Base-by-base conservation (phyloP, 2,113 vertebrate genomes). In the Meriones unguiculatus region DNA sequence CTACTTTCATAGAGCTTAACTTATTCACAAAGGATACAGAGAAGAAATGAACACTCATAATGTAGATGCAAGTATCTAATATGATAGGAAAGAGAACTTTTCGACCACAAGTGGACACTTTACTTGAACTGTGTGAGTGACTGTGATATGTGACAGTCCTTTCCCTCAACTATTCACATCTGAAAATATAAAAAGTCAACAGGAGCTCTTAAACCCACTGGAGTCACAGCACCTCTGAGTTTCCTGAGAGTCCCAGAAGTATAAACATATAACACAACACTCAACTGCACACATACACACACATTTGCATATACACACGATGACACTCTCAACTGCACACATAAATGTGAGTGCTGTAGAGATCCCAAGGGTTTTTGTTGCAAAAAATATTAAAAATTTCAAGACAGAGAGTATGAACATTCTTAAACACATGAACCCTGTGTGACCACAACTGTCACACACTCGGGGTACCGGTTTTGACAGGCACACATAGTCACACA, bases 331-430 rank as follows among this genome's bases (percentile, higher is more conserved):
- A 69, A 86, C 10, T 22, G 18, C 64, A 22, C 64, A 22, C 41
- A 50, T 69, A 41, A 5, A 30, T 64, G 6, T n/a, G 65, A 75
- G 20, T 25, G 50, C 14, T 54, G 2, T 0, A 1, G 57, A 17
- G 38, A 85, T 62, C 84, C 80, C 70, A 85, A 77, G 32, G 3
- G 10, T 17, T 30, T 17, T 90, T 73, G 17, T 54, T 72, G 9
- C 30, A 46, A 75, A 80, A 82, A 89, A 59, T 92, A 28, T 73
- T 73, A 84, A 20, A 46, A 57, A 72, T 96, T 72, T 88, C 38
- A 96, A 89, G 62, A 87, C 7, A 57, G 62, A 28, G n/a, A 90
- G 30, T 87, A 35, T 50, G 28, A 69, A 50, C 46, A 87, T 50
- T 87, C 28, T 52, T 87, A 67, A 87, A 50, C 67, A 54, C 30